These are phyloP conservation scores for Lydus trimaculatus DNA, from an alignment of 2,888 invertebrate genomes.

Conservation along the genomic window DNA sequence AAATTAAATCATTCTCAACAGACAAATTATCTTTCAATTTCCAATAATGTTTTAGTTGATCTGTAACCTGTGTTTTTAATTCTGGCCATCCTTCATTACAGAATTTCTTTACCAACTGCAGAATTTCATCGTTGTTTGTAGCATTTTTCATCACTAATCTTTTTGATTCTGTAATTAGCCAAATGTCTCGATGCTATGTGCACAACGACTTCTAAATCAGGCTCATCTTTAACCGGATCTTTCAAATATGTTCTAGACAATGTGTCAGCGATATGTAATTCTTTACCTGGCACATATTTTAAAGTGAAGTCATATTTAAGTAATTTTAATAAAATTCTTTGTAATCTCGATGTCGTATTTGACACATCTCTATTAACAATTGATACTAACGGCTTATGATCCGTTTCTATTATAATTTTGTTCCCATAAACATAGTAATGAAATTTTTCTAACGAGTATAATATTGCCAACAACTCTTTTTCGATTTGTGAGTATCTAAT, in stretches of 20 bases:
- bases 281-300: slow-evolving; percentile 37
- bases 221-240: slow-evolving; percentile 19
- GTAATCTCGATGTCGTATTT: slow-evolving; percentile 29
- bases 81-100: slow-evolving; percentile 32
- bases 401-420: slow-evolving; percentile 37
- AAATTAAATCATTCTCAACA: slow-evolving; percentile 39
- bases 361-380: slow-evolving; percentile 37
- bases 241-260: slow-evolving; percentile 22
- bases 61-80: slow-evolving; percentile 14
- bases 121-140: slow-evolving; percentile 22
- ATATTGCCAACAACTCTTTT: slow-evolving; percentile 49
- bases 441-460: slow-evolving; percentile 44
- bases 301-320: slow-evolving; percentile 34
- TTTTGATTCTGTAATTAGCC: slow-evolving; percentile 34
- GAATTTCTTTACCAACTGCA: not conserved
- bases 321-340: slow-evolving; percentile 36
- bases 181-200: slow-evolving; percentile 22
- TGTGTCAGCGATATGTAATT: slow-evolving; percentile 33
- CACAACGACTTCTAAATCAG: slow-evolving; percentile 22
- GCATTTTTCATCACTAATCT: slow-evolving; percentile 25
- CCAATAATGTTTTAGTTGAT: slow-evolving; percentile 37
- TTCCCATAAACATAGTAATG: slow-evolving; percentile 47
- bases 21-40: slow-evolving; percentile 38
- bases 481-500: slow-evolving; percentile 48
- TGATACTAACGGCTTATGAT: slow-evolving; percentile 46